These are phyloP conservation scores for Oxytorus armatus DNA, from an alignment of 2,888 invertebrate genomes.

Conservation along the genomic window DNA sequence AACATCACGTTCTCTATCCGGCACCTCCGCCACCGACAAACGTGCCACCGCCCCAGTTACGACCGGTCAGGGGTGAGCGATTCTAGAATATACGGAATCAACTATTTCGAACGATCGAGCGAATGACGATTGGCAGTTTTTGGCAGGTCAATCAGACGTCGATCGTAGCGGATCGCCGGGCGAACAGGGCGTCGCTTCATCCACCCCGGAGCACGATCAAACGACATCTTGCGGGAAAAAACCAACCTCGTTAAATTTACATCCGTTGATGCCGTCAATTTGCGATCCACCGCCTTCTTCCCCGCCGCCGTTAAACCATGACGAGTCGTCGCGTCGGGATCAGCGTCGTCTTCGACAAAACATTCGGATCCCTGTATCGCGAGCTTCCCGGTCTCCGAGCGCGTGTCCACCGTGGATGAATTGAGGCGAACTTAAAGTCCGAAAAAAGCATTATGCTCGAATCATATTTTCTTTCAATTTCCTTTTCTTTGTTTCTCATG, in stretches of 20 bases:
- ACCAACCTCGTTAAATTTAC: conserved; percentile 71
- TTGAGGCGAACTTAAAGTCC: conserved; percentile 60
- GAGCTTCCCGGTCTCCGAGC: conserved; percentile 75
- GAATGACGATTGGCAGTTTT: conserved; percentile 58
- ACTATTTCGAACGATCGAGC: not conserved
- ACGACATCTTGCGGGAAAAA: not conserved
- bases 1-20: conserved; percentile 69
- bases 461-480: too few relatives aligned
- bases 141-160: conserved; percentile 75
- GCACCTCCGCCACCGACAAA: conserved; percentile 74
- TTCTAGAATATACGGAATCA: too few relatives aligned
- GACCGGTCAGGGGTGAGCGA: conserved; percentile 76
- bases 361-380: conserved; percentile 77
- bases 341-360: conserved; percentile 74
- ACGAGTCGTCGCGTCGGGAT: not conserved
- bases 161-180: conserved; percentile 75
- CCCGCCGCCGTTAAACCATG: conserved; percentile 73
- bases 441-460: not conserved
- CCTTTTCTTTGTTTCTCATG: conserved; percentile 3
- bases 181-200: conserved; percentile 64
- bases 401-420: conserved; percentile 79
- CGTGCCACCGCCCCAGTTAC: conserved; percentile 78
- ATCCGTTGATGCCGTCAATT: conserved; percentile 79
- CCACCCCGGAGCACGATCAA: not conserved
- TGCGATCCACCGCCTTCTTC: conserved; percentile 81